Evolutionary conservation across 2,797 vertebrate genomes (phyloP), one percentile per base, ranked within the genome.

Genomic region (Pseudotriccus pelzelni): DNA sequence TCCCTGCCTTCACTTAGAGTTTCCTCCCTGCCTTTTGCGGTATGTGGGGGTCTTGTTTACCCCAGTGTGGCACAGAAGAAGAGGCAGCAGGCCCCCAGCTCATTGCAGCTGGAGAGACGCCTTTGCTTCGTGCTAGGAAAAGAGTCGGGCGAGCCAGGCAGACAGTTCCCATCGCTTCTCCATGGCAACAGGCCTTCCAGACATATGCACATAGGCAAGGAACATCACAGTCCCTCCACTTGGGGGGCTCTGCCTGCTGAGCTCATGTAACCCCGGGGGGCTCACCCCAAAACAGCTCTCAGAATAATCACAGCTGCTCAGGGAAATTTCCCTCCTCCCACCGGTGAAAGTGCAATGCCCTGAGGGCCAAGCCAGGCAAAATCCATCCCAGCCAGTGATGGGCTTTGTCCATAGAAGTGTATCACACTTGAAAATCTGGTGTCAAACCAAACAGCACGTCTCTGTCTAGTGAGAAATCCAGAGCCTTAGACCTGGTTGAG

Each of bases 101-200:
- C 64, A 9, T 52, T 83, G 13, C 82, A 93, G 87, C 82, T 85
- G 87, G 78, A 70, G 80, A 89, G 53, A 83, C 2, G 79, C 39
- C 81, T 94, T 84, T 82, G 67, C 95, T 90, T 94, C 7, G 1
- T 83, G 94, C 81, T 82, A 36, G 91, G 83, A 88, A 39, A 37
- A 44, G 39, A 93, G 87, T 84, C 67, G 73, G 89, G 69, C 37
- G 0, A 95, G 74, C 19, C 86, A 90, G 67, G 89, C 94, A 94
- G 95, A 60, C 87, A 46, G 75, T 77, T 96, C 89, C 94, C 94
- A 95, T 84, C 16, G 2, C 84, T 94, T 96, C 95, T 95, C 96
- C 96, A 96, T 96, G 96, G 96, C 96, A 96, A 96, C 96, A 83
- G 94, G 93, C 93, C 93, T 95, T 79, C 87, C 87, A 92, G 91